Percentiles rank a stretch among this genome's conserved stretches.
phyloP scores from a whole-genome alignment of 2,797 vertebrate species.

The Danio jaintianensis region DNA sequence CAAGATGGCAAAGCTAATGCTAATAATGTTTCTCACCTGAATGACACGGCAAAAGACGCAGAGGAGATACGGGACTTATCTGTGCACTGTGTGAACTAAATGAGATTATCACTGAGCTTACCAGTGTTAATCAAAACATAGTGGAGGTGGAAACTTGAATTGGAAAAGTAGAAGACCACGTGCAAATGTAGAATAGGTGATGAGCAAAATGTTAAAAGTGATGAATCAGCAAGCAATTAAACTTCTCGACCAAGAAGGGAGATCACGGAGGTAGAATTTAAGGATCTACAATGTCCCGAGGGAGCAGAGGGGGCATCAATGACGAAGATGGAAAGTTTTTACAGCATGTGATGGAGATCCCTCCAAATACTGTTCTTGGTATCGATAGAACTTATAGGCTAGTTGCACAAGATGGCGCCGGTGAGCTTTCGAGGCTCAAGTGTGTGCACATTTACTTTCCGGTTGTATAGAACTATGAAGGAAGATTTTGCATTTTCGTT shows the following conservation, averaged over 20 bases:
- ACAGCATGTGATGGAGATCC: slow-evolving; percentile 23
- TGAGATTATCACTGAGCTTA: slow-evolving; percentile 25
- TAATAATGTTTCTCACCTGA: background rate
- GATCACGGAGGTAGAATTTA: background rate
- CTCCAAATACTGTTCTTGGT: slow-evolving; percentile 3
- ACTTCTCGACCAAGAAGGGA: slow-evolving; percentile 3
- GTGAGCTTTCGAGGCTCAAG: too few species aligned
- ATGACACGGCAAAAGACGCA: slow-evolving; percentile 14
- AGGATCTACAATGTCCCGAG: slow-evolving; percentile 39
- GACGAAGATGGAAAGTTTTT: slow-evolving; percentile 46
- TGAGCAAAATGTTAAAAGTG: slow-evolving; percentile 43
- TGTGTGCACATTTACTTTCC: too few species aligned
- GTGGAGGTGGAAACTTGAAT: slow-evolving; percentile 33
- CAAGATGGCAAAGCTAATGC: slow-evolving; percentile 26
- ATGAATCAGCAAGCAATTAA: background rate
- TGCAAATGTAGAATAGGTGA: slow-evolving; percentile 38
- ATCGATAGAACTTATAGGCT: slow-evolving; percentile 39
- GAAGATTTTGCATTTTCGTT: too few species aligned
- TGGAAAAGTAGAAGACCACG: slow-evolving; percentile 8
- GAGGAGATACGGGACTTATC: slow-evolving; percentile 44
- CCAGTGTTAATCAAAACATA: slow-evolving; percentile 33
- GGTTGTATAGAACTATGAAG: too few species aligned
- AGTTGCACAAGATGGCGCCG: too few species aligned
- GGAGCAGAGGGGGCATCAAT: slow-evolving; percentile 24
- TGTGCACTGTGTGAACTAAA: too few species aligned